Percentiles rank a stretch among this genome's conserved stretches.
Evolutionary conservation across 1,140 invertebrate genomes (phyloP).

Genomic region (Nasonia giraulti): DNA sequence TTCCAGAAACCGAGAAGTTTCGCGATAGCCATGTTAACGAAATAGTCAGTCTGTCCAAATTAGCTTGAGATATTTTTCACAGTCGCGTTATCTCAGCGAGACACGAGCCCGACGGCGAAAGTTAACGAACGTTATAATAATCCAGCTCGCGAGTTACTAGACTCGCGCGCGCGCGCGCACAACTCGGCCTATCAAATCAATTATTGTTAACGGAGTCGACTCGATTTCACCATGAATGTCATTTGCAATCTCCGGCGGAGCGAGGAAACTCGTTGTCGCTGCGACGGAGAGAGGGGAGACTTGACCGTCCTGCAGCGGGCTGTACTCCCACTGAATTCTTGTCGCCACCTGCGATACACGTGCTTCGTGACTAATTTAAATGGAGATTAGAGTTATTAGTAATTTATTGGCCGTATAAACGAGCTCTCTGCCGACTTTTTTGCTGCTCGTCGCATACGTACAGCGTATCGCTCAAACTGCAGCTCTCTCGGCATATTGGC

Average conservation of each 20-base stretch:
- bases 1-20: no score
- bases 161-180: constrained; percentile 10
- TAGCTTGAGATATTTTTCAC: constrained; percentile 16
- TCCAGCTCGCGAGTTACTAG: constrained; percentile 48
- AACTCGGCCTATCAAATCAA: constrained; percentile 58
- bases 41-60: constrained; percentile 37
- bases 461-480: constrained; percentile 20
- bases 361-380: constrained; percentile 45
- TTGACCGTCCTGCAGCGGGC: constrained; percentile 18
- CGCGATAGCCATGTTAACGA: background rate
- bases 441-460: constrained; percentile 1
- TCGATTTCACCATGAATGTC: constrained; percentile 58
- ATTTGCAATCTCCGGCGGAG: constrained; percentile 54
- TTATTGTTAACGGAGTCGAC: constrained; percentile 56
- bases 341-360: constrained; percentile 49
- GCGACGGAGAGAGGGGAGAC: constrained; percentile 43
- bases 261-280: constrained; percentile 22
- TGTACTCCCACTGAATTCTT: constrained; percentile 46
- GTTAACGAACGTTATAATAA: constrained; percentile 41
- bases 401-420: constrained; percentile 47
- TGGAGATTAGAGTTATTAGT: constrained; percentile 51
- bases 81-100: no score
- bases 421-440: constrained; percentile 11
- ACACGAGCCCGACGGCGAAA: background rate
- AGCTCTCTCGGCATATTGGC: constrained; percentile 20